Conservation (phyloP, 2,797 vertebrate genomes). For the Sylvia borin region DNA sequence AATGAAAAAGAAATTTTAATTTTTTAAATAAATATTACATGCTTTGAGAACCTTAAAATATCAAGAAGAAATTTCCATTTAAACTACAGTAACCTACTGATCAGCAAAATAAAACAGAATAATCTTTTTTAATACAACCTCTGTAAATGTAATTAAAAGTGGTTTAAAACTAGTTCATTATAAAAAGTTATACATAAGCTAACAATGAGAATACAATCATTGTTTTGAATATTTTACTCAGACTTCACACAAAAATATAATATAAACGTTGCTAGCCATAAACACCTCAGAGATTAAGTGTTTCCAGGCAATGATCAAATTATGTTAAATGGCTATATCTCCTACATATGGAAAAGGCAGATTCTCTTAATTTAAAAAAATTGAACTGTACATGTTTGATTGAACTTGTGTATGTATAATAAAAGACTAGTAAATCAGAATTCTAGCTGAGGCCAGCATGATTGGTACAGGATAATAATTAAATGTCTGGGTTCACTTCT, state of each 20-base stretch:
- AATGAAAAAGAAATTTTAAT: not conserved
- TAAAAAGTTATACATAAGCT: conserved; percentile 10
- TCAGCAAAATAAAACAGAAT: not conserved
- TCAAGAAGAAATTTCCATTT: not conserved
- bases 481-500: conserved; percentile 23
- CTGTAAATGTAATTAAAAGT: conserved; percentile 39
- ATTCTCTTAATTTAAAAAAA: conserved; percentile 32
- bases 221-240: conserved; percentile 17
- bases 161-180: conserved; percentile 32
- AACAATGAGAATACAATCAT: not conserved
- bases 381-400: not conserved
- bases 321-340: not conserved
- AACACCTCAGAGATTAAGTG: not conserved
- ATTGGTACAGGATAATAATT: conserved; percentile 36
- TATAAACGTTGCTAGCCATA: not conserved
- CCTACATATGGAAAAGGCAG: conserved; percentile 24
- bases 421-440: conserved; percentile 32
- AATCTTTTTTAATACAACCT: not conserved
- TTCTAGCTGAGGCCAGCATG: conserved; percentile 37
- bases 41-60: not conserved
- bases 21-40: not conserved
- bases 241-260: not conserved
- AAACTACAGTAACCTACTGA: not conserved
- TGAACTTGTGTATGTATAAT: conserved; percentile 8
- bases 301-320: conserved; percentile 17